Percentiles rank a stretch among this genome's conserved stretches.
Evolutionary conservation across 2,888 invertebrate genomes (phyloP).

Genomic region (Oscheius sp.): DNA sequence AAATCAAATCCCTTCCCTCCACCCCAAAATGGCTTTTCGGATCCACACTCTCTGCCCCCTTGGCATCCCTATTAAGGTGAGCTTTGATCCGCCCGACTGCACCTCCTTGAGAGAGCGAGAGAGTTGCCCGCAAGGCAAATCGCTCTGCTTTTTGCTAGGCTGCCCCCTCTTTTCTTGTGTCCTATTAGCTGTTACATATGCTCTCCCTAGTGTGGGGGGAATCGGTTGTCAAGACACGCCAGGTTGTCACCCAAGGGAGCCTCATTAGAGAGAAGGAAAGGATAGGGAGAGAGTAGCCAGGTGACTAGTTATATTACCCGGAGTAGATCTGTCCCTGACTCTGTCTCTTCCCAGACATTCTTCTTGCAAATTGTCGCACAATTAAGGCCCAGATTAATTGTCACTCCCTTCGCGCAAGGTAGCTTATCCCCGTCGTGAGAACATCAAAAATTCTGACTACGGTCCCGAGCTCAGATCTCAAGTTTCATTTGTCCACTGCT

Average conservation of each 20-base stretch:
- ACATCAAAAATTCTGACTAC: conserved; percentile 7
- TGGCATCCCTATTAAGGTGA: neutral
- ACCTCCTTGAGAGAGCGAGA: neutral
- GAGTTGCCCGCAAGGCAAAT: conserved; percentile 7
- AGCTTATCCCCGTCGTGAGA: neutral
- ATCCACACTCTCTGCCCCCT: no score
- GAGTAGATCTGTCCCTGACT: conserved; percentile 4
- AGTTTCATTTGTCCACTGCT: conserved; percentile 1
- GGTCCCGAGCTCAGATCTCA: neutral
- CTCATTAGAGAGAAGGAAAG: no score
- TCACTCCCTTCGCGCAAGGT: neutral
- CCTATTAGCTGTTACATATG: neutral
- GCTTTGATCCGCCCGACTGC: conserved; percentile 19
- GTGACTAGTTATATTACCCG: no score
- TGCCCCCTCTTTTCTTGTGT: neutral
- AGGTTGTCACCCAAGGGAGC: no score
- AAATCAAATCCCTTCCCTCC: neutral
- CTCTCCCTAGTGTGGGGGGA: neutral
- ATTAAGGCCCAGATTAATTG: neutral
- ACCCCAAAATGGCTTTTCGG: neutral
- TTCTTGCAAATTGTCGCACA: conserved; percentile 26
- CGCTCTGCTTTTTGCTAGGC: neutral
- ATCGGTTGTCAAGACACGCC: no score
- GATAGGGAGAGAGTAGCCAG: no score
- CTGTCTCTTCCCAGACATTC: conserved; percentile 8